Percentiles rank a stretch among this genome's conserved stretches.
These are phyloP conservation scores for Plutella xylostella DNA, from an alignment of 2,888 invertebrate genomes.

Conservation along the genomic window DNA sequence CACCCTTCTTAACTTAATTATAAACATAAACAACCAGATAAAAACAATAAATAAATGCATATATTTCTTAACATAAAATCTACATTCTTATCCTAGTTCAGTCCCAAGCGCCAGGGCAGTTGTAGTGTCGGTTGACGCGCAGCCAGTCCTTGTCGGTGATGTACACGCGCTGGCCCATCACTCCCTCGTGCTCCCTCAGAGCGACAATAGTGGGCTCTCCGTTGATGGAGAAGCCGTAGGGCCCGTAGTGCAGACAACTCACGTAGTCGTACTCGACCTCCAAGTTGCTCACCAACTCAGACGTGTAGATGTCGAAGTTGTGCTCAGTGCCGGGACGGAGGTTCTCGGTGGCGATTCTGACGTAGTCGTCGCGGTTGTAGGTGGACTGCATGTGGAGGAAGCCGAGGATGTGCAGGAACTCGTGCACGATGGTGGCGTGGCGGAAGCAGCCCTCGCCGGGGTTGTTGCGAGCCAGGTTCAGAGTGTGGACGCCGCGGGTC, in stretches of 20 bases:
- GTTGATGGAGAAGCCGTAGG: constrained; percentile 74
- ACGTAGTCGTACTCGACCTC: constrained; percentile 76
- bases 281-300: constrained; percentile 69
- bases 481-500: constrained; percentile 48
- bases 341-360: constrained; percentile 78
- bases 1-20: no score
- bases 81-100: no score
- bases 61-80: no score
- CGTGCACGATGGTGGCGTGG: constrained; percentile 80
- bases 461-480: constrained; percentile 58
- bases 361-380: constrained; percentile 57
- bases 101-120: constrained; percentile 56
- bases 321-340: constrained; percentile 60
- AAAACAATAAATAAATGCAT: no score
- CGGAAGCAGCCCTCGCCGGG: constrained; percentile 69
- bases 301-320: constrained; percentile 71
- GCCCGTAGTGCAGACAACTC: constrained; percentile 81
- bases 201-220: constrained; percentile 74
- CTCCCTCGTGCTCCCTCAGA: constrained; percentile 46
- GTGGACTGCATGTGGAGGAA: constrained; percentile 63
- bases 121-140: constrained; percentile 59
- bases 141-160: constrained; percentile 61
- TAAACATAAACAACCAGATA: no score
- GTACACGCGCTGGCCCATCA: constrained; percentile 57
- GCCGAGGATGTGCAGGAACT: constrained; percentile 70